Conservation (phyloP, 2,113 vertebrate genomes). For the Stigmatopora argus region DNA sequence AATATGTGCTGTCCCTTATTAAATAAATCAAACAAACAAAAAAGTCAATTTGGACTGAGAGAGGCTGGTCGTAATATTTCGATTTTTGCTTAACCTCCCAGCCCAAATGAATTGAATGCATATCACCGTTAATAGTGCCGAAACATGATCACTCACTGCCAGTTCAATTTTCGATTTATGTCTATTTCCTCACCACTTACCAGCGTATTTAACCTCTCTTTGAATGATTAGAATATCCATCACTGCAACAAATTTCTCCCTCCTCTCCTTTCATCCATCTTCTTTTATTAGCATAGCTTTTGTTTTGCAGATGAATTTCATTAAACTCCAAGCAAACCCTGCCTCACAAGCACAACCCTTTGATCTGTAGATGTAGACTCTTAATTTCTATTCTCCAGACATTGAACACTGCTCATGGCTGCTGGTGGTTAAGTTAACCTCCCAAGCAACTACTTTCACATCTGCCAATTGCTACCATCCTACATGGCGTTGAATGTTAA, state of each 20-base stretch:
- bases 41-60: no score
- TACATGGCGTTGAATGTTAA: constrained; percentile 50
- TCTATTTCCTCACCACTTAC: constrained; percentile 42
- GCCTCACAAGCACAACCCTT: constrained; percentile 58
- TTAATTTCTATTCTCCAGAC: constrained; percentile 73
- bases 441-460: constrained; percentile 50
- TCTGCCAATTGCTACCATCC: constrained; percentile 36
- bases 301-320: constrained; percentile 72
- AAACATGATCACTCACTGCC: no score
- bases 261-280: constrained; percentile 43
- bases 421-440: constrained; percentile 51
- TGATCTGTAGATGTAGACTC: constrained; percentile 67
- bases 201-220: constrained; percentile 62
- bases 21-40: no score
- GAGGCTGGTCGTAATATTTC: no score
- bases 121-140: no score
- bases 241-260: constrained; percentile 63
- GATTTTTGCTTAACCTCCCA: no score
- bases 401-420: constrained; percentile 64
- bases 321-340: constrained; percentile 73
- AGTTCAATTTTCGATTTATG: constrained; percentile 10
- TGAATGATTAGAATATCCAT: constrained; percentile 51
- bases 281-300: constrained; percentile 69
- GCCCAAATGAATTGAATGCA: no score
- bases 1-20: no score